phyloP scores from a whole-genome alignment of 2,888 invertebrate species.

The Eupsilia transversa region DNA sequence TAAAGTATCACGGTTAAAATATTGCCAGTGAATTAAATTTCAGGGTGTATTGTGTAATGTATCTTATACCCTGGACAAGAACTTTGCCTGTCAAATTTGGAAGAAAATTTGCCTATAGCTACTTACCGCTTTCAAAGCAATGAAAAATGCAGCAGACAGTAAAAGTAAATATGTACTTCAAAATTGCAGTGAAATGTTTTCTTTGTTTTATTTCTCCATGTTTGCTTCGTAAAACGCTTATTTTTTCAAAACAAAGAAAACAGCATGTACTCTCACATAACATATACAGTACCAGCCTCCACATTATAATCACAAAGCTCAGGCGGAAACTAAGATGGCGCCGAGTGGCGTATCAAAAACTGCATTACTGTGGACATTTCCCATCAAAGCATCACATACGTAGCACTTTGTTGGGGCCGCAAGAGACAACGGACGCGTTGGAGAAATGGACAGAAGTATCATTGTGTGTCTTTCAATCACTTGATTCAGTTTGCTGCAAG shows the following conservation, averaged over 20 bases:
- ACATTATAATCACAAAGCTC: conserved; percentile 67
- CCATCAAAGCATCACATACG: conserved; percentile 68
- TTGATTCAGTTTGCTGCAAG: not conserved
- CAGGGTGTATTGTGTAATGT: not conserved
- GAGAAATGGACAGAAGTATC: conserved; percentile 46
- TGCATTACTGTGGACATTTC: conserved; percentile 69
- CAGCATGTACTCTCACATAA: conserved; percentile 5
- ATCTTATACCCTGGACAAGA: not conserved
- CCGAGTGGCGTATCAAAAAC: conserved; percentile 68
- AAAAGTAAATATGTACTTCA: not conserved
- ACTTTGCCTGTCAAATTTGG: not conserved
- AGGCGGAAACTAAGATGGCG: conserved; percentile 54
- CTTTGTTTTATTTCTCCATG: no score
- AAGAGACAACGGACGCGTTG: conserved; percentile 17
- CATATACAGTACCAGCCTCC: conserved; percentile 34
- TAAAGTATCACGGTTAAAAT: no score
- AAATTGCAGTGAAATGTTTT: not conserved
- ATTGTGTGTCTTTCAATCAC: not conserved
- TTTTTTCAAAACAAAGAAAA: not conserved
- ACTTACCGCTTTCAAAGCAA: not conserved
- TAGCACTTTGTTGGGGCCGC: conserved; percentile 64
- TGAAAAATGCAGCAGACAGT: not conserved
- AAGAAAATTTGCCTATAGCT: not conserved
- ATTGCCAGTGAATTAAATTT: no score
- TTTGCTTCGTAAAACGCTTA: not conserved